Evolutionary conservation across 35 echinoderm and acorn worm genomes (phyloP), one percentile per base, ranked within the genome.

Genomic region (Stichopus chloronotus): DNA sequence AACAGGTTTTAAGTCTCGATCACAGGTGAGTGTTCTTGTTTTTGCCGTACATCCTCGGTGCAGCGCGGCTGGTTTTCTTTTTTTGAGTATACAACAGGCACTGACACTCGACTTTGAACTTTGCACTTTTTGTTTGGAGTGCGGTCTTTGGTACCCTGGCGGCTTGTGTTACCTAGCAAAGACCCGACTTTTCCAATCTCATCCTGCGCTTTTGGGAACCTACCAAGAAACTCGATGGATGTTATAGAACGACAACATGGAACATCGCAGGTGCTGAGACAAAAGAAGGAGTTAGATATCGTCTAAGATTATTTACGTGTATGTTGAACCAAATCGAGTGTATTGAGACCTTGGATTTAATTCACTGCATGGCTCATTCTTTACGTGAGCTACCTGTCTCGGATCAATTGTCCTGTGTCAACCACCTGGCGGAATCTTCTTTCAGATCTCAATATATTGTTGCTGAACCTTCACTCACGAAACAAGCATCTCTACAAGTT

Each of bases 81-180:
- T 74, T 74, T 74, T 74, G 16, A 74, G 69, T 20, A 74, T 43
- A 43, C 30, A 43, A 43, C 30, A 43, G 3, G 69, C 69, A 8
- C 69, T 20, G 69, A 74, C 69, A 74, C 69, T 74, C 11, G 69
- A 74, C 17, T 74, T n/a, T 74, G 69, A 74, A 74, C 69, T 74
- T 74, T 74, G 69, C 69, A 74, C 69, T 74, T 74, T 74, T 74
- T 74, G 69, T 74, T 74, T 74, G 69, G 69, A 74, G 69, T 74
- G 69, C 17, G 69, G 69, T 74, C 69, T 74, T 74, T n/a, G 17
- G 22, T 74, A 74, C 69, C 69, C 17, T 74, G 17, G 12, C 22
- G 69, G 69, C 17, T 74, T 74, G 17, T 74, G 19, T 74, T 74
- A 74, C 69, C 69, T 74, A n/a, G 13, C 69, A 74, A 74, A 74